Base-by-base conservation (phyloP, 2,797 vertebrate genomes). In the Pangasius mekongensis region DNA sequence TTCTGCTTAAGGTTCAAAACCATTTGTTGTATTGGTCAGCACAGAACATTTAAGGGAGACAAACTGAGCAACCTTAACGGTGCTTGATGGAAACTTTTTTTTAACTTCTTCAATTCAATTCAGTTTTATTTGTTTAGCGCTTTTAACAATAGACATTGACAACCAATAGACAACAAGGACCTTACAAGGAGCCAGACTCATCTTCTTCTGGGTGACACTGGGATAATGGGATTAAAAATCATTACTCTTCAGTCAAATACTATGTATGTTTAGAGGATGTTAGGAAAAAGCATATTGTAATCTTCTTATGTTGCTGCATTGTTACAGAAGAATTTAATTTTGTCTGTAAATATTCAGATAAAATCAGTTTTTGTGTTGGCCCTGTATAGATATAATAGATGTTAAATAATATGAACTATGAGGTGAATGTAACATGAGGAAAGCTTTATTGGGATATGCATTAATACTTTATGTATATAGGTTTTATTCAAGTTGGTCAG, bases 401-500 rank as follows among this genome's bases (percentile, higher is more conserved):
- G 0, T 47, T 74, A 74, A 27, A 47, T 27, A 27, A 47, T 6
- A 43, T 74, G 39, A 74, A 74, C 39, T 24, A 27, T 74, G 22
- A 47, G 47, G 22, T 52, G n/a, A 8, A 77, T 49, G 13, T 27
- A 52, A 77, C 24, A 77, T 7, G 7, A 77, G 27, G 47, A 52
- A 77, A 52, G 74, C 74, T 52, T 76, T 76, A 76, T 49, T 39
- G 69, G 69, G 36, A 73, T 73, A 13, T 49, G 43, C 39, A 49
- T 14, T 27, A 7, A 3, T n/a, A 77, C 52, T 49, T 52, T 76
- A 76, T 76, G 11, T 52, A 52, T 18, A 52, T 47, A 54, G 7
- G 14, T 52, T 52, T 77, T 77, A 52, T 49, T 52, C 24, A 54
- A 27, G 49, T 33, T 78, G 14, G 54, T 30, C 49, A n/a, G 43